Percentiles rank a stretch among this genome's conserved stretches.
These are phyloP conservation scores for Spilarctia lutea DNA, from an alignment of 2,888 invertebrate species.

Conservation along the genomic window DNA sequence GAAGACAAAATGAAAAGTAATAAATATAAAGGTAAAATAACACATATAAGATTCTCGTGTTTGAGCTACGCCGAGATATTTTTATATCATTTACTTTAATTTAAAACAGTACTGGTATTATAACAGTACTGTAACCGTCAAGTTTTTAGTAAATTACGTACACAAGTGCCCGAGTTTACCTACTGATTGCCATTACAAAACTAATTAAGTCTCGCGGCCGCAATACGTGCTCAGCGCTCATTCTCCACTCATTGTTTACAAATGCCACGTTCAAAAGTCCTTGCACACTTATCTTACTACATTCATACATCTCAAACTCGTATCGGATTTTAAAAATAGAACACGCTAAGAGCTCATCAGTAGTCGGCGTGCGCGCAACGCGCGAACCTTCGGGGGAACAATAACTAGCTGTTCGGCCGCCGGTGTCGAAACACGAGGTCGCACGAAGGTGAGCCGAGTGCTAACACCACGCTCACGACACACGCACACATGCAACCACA, in stretches of 20 bases:
- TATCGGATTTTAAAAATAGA: constrained; percentile 72
- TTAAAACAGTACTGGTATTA: neutral
- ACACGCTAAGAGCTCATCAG: constrained; percentile 74
- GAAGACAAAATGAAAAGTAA: no score
- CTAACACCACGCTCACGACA: constrained; percentile 78
- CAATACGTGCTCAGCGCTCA: constrained; percentile 4
- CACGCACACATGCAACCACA: constrained; percentile 54
- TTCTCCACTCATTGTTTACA: constrained; percentile 24
- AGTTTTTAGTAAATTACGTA: neutral
- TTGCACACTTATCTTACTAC: constrained; percentile 30
- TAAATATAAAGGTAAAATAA: neutral
- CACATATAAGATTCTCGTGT: neutral
- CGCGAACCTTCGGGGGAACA: constrained; percentile 81
- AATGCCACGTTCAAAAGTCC: constrained; percentile 26
- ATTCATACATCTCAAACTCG: constrained; percentile 50
- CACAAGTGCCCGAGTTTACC: neutral
- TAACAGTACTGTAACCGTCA: neutral
- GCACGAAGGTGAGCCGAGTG: constrained; percentile 82
- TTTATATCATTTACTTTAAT: neutral
- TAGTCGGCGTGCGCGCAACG: constrained; percentile 78
- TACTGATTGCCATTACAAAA: constrained; percentile 7
- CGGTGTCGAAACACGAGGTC: constrained; percentile 84
- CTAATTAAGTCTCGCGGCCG: constrained; percentile 4
- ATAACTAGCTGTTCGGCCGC: constrained; percentile 75
- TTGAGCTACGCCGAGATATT: neutral